Evolutionary conservation across 2,113 vertebrate genomes (phyloP).

Genomic region (Ctenodactylus gundi): DNA sequence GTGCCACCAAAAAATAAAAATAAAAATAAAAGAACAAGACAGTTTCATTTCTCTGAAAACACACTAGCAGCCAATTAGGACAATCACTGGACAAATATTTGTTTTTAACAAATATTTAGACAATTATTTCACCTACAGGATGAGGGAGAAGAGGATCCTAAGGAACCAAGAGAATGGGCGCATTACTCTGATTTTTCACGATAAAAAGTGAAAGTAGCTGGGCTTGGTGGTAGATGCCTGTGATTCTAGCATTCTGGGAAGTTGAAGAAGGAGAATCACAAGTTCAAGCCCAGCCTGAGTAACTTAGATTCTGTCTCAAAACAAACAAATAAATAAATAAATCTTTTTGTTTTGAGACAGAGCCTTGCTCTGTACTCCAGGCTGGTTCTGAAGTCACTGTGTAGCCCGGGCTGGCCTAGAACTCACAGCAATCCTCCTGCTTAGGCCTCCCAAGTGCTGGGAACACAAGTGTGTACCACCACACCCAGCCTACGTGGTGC

Average conservation of each 20-base stretch:
- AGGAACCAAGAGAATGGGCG: not conserved
- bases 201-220: not conserved
- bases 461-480: too few species aligned
- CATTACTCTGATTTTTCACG: not conserved
- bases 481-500: too few species aligned
- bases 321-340: not conserved
- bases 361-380: too few species aligned
- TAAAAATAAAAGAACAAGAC: too few species aligned
- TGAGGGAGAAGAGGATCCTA: not conserved
- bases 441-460: too few species aligned
- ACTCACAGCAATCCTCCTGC: too few species aligned
- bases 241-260: not conserved
- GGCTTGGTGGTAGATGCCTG: not conserved
- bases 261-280: not conserved
- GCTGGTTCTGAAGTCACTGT: too few species aligned
- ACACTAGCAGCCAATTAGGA: not conserved
- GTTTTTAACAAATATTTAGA: constrained; percentile 33
- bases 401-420: too few species aligned
- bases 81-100: not conserved
- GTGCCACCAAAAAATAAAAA: too few species aligned
- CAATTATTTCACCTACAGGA: not conserved
- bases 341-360: too few species aligned
- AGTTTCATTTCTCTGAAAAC: not conserved
- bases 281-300: not conserved
- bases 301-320: not conserved